Conservation (phyloP, 2,888 invertebrate species). For the Rugalucina vietnamica region DNA sequence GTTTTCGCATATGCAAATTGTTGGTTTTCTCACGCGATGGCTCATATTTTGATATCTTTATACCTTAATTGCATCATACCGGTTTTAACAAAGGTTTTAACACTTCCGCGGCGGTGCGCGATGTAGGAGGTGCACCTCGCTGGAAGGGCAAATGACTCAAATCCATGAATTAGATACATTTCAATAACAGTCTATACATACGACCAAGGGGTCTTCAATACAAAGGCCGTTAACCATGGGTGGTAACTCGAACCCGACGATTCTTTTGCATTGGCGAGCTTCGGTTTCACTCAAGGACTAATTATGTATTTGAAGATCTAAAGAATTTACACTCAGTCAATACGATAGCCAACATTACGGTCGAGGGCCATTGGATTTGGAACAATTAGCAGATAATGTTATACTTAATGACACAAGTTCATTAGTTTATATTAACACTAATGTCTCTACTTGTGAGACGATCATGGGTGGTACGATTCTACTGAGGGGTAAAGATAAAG, state of each 20-base stretch:
- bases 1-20: too few relatives aligned
- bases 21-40: too few relatives aligned
- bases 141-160: background rate
- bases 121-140: background rate
- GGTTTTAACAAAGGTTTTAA: background rate
- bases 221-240: background rate
- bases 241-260: background rate
- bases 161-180: background rate
- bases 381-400: background rate
- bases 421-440: too few relatives aligned
- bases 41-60: too few relatives aligned
- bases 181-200: background rate
- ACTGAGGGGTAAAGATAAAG: too few relatives aligned
- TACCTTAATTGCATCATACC: too few relatives aligned
- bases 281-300: background rate
- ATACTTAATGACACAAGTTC: background rate
- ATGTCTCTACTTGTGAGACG: too few relatives aligned
- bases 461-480: too few relatives aligned
- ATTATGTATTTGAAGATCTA: background rate
- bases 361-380: background rate
- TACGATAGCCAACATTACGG: background rate
- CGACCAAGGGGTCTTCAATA: background rate
- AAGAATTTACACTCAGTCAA: background rate
- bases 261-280: background rate
- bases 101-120: background rate